phyloP scores from a whole-genome alignment of 2,888 invertebrate genomes.

The Hoplodrina blanda region DNA sequence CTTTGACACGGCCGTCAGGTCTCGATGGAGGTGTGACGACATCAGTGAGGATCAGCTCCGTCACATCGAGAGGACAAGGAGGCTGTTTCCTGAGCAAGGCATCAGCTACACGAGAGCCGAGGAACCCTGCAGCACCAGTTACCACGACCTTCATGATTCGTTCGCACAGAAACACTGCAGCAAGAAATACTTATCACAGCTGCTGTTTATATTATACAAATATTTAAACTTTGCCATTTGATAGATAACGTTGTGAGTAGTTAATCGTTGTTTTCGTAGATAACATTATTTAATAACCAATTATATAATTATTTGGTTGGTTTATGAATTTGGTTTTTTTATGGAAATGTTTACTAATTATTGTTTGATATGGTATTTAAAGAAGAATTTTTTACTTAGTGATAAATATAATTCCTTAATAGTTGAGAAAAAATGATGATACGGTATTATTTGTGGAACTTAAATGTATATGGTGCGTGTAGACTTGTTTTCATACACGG shows the following conservation, averaged over 20 bases:
- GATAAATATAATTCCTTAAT: too few species aligned
- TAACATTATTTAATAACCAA: constrained; percentile 36
- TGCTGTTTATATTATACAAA: constrained; percentile 49
- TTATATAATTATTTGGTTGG: constrained; percentile 28
- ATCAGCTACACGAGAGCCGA: constrained; percentile 76
- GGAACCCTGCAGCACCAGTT: constrained; percentile 81
- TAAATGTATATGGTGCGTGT: too few species aligned
- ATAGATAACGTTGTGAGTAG: constrained; percentile 39
- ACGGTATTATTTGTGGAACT: too few species aligned
- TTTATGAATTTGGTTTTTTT: constrained; percentile 9
- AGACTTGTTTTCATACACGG: too few species aligned
- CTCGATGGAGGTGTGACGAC: constrained; percentile 48
- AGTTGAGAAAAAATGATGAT: too few species aligned
- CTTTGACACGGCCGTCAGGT: constrained; percentile 68
- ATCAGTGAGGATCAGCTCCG: constrained; percentile 72
- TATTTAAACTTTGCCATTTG: constrained; percentile 53
- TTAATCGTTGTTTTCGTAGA: constrained; percentile 16
- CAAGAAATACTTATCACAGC: constrained; percentile 29
- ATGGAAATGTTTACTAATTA: neutral
- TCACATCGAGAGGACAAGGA: constrained; percentile 67
- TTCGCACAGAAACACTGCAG: constrained; percentile 32
- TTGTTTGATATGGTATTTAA: neutral
- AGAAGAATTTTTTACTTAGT: too few species aligned
- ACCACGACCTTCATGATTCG: constrained; percentile 77
- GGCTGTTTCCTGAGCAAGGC: constrained; percentile 66